A percentile compares a stretch with the other conserved stretches of the same genome.
These are phyloP conservation scores for Antennarius striatus DNA, from an alignment of 2,113 vertebrate genomes.

Conservation along the genomic window DNA sequence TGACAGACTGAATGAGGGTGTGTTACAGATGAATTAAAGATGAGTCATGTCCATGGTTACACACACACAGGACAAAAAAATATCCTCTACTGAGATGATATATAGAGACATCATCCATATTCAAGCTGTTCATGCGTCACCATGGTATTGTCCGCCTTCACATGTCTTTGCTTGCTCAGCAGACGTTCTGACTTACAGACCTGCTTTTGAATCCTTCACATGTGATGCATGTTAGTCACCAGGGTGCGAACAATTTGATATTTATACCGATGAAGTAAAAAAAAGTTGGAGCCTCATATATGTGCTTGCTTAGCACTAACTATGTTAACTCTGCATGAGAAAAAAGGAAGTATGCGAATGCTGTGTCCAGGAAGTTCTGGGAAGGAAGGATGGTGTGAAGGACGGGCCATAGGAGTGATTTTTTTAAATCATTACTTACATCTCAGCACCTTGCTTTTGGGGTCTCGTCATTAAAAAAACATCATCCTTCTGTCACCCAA, in stretches of 20 bases:
- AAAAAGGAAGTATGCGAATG: too few species aligned
- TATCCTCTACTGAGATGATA: neutral
- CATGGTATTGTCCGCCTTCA: neutral
- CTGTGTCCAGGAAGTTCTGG: too few species aligned
- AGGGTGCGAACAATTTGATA: too few species aligned
- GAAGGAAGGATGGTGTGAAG: neutral
- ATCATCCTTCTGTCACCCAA: slow-evolving; percentile 46
- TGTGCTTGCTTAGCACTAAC: too few species aligned
- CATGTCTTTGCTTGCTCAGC: neutral
- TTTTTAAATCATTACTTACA: slow-evolving; percentile 12
- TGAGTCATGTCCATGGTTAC: slow-evolving; percentile 2
- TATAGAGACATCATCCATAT: neutral
- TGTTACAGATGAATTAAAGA: slow-evolving; percentile 21
- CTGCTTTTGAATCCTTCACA: too few species aligned
- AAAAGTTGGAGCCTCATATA: too few species aligned
- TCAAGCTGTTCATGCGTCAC: neutral
- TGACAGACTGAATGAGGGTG: slow-evolving; percentile 7
- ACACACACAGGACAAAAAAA: neutral
- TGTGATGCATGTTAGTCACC: slow-evolving; percentile 9
- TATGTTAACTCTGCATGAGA: too few species aligned
- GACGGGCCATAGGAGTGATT: neutral
- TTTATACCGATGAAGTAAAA: too few species aligned
- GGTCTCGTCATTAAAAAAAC: slow-evolving; percentile 60
- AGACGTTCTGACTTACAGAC: slow-evolving; percentile 9
- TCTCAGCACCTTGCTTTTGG: slow-evolving; percentile 2